Percentiles rank a stretch among this genome's conserved stretches.
Conservation (phyloP, 2,797 vertebrate species). For the Epinephelus malabaricus region DNA sequence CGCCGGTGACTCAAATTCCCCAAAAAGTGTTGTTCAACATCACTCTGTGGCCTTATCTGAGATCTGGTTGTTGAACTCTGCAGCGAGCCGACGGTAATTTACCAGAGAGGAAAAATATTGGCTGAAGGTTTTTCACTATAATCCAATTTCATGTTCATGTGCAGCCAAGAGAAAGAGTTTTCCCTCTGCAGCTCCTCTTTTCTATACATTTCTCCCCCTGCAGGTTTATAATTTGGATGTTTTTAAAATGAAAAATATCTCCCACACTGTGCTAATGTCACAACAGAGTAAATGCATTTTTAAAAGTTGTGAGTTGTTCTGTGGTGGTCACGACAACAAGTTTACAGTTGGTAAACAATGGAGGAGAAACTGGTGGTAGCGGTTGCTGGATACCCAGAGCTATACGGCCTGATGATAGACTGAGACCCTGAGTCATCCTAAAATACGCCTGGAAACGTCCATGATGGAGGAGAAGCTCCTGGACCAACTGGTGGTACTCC, state of each 20-base stretch:
- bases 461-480: no score
- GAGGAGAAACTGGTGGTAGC: no score
- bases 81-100: constrained; percentile 59
- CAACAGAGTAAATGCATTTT: background rate
- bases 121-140: constrained; percentile 61
- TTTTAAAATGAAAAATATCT: background rate
- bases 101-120: constrained; percentile 72
- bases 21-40: constrained; percentile 52
- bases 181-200: constrained; percentile 40
- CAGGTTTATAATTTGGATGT: background rate
- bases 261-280: background rate
- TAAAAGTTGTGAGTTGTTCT: background rate
- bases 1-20: constrained; percentile 45
- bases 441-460: no score
- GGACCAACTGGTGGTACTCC: no score
- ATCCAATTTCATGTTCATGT: constrained; percentile 74
- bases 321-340: no score
- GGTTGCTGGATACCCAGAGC: no score
- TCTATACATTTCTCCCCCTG: constrained; percentile 20
- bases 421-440: no score
- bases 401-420: no score
- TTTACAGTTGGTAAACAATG: no score
- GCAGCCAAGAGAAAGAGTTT: constrained; percentile 51
- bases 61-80: constrained; percentile 68
- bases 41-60: constrained; percentile 67